These are phyloP conservation scores for Tribolium freemani DNA, from an alignment of 2,888 invertebrate species.

Conservation along the genomic window DNA sequence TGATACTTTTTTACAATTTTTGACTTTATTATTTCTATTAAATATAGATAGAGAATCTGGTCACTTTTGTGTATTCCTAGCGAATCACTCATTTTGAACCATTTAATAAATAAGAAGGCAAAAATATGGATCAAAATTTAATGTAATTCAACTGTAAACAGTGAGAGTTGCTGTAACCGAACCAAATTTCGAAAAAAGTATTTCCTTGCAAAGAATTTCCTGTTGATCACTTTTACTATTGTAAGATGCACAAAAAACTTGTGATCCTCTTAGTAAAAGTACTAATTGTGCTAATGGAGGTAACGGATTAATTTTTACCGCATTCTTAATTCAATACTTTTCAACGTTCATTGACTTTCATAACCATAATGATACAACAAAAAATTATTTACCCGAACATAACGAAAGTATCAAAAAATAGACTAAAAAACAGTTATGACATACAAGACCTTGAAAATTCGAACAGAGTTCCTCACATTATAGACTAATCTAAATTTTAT, in stretches of 20 bases:
- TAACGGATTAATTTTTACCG: constrained; percentile 21
- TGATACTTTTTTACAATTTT: too few relatives aligned
- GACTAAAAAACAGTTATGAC: not conserved
- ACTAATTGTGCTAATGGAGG: constrained; percentile 30
- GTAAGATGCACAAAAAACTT: not conserved
- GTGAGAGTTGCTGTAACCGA: too few relatives aligned
- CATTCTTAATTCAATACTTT: constrained; percentile 6
- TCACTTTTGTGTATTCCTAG: too few relatives aligned
- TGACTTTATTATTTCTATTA: too few relatives aligned
- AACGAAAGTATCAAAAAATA: not conserved
- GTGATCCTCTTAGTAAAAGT: constrained; percentile 20
- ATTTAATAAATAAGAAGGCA: too few relatives aligned
- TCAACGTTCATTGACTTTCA: constrained; percentile 27
- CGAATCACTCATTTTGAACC: too few relatives aligned
- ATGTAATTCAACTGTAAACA: too few relatives aligned
- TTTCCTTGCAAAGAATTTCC: not conserved
- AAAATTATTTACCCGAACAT: not conserved
- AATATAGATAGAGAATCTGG: too few relatives aligned
- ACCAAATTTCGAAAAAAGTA: not conserved
- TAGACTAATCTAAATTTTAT: not conserved
- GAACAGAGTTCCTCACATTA: not conserved
- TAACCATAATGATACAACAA: constrained; percentile 3
- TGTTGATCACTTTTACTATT: constrained; percentile 23
- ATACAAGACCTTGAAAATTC: not conserved
- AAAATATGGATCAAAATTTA: too few relatives aligned